These are phyloP conservation scores for Eulemur coronatus DNA, from an alignment of 2,797 vertebrate species.

Conservation along the genomic window DNA sequence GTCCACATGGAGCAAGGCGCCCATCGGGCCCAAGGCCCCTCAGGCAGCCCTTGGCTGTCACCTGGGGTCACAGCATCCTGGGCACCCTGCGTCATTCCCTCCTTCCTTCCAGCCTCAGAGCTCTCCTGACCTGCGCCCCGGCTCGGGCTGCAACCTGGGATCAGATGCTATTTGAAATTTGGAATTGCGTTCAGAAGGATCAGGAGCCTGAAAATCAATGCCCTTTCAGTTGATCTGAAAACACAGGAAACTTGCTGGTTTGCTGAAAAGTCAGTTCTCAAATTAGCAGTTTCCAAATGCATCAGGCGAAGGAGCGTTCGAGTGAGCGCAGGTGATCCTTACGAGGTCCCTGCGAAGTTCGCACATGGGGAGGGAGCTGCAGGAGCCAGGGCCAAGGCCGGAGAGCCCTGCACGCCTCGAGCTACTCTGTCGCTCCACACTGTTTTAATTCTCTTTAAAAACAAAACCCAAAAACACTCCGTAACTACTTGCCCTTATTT, in stretches of 20 bases:
- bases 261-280: background rate
- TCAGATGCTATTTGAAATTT: background rate
- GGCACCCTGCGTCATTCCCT: background rate
- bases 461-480: background rate
- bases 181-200: background rate
- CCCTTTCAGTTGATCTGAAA: background rate
- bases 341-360: background rate
- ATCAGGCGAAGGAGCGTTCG: accelerated
- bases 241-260: background rate
- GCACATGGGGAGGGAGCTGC: background rate
- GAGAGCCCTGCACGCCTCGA: accelerated
- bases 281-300: background rate
- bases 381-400: background rate
- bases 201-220: background rate
- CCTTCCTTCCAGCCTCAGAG: background rate
- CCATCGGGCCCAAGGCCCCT: background rate
- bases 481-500: accelerated
- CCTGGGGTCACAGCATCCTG: accelerated
- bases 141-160: background rate
- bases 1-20: accelerated
- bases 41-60: background rate
- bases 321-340: background rate
- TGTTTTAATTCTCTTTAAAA: accelerated
- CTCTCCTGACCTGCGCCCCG: accelerated
- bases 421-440: background rate